Evolutionary conservation across 2,888 invertebrate species (phyloP), one percentile per base, ranked within the genome.

Genomic region (Arenicola marina): DNA sequence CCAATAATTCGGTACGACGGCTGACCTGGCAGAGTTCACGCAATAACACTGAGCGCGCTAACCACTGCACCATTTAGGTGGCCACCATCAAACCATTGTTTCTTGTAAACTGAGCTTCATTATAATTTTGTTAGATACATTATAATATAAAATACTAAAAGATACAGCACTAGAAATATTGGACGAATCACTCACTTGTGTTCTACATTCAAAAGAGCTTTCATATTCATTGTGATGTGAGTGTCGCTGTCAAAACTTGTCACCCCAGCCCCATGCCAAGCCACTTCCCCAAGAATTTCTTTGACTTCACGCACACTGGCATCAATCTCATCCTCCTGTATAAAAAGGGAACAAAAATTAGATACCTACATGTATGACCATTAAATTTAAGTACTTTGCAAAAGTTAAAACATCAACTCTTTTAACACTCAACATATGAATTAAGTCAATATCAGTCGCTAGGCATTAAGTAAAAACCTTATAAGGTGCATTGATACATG

Each of bases 251-350:
- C 46, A 28, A 28, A 24, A n/a, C 24, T 34, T 11, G 28, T 51
- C 24, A 29, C 28, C 26, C 18, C 15, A n/a, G 21, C 48, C 28
- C 34, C 24, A 24, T 24, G 45, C 3, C 31, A 2, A 15, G 61
- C 61, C 11, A 65, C 21, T 43, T 89, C 88, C 0, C 89, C 89
- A 33, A 89, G 83, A 34, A 90, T 85, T 76, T 88, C 87, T 77
- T 90, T 89, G 11, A 90, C 89, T 80, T 89, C 89, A 67, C 87
- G 84, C 18, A 90, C 85, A 53, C 88, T 88, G 63, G 87, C 86
- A 70, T 89, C 89, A 31, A 90, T 87, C 78, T 90, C 90, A 83
- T 90, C 90, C 69, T 87, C 83, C 79, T 86, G 71, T 2, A 2
- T 4, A 18, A 21, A 53, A 53, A 53, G 7, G 4, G 29, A 48